These are phyloP conservation scores for Balanococcus diminutus DNA, from an alignment of 2,888 invertebrate genomes.

Conservation along the genomic window DNA sequence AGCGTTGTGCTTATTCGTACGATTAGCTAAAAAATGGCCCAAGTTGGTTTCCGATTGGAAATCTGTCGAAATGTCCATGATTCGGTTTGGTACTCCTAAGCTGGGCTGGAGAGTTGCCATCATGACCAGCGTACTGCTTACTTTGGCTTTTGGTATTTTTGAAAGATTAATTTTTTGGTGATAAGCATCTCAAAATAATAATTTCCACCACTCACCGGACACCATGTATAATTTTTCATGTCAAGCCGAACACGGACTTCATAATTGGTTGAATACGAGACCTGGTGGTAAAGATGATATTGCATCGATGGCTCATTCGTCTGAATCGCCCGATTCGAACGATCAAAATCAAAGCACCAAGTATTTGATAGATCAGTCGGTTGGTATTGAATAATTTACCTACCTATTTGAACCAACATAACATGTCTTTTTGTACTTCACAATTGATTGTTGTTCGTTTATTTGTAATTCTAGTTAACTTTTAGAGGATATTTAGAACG, in stretches of 20 bases:
- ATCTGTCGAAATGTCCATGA: conserved; percentile 58
- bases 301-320: conserved; percentile 56
- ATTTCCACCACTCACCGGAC: too few species aligned
- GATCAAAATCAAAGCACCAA: conserved; percentile 53
- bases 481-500: conserved; percentile 57
- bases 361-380: conserved; percentile 57
- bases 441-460: too few species aligned
- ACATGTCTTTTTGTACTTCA: neutral
- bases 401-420: neutral
- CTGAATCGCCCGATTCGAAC: conserved; percentile 24
- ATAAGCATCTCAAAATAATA: too few species aligned
- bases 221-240: too few species aligned
- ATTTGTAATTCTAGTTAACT: conserved; percentile 56
- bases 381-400: conserved; percentile 23
- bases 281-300: conserved; percentile 57
- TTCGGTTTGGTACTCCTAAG: conserved; percentile 57
- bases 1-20: conserved; percentile 57
- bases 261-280: conserved; percentile 58
- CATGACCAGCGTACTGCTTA: conserved; percentile 56
- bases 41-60: conserved; percentile 57
- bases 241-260: conserved; percentile 58
- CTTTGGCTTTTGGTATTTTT: conserved; percentile 58
- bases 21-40: conserved; percentile 58
- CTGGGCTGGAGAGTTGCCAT: conserved; percentile 57
- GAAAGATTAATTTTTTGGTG: neutral